Percentiles rank a stretch among this genome's conserved stretches.
These are phyloP conservation scores for Progne subis DNA, from an alignment of 2,113 vertebrate species.

Conservation along the genomic window DNA sequence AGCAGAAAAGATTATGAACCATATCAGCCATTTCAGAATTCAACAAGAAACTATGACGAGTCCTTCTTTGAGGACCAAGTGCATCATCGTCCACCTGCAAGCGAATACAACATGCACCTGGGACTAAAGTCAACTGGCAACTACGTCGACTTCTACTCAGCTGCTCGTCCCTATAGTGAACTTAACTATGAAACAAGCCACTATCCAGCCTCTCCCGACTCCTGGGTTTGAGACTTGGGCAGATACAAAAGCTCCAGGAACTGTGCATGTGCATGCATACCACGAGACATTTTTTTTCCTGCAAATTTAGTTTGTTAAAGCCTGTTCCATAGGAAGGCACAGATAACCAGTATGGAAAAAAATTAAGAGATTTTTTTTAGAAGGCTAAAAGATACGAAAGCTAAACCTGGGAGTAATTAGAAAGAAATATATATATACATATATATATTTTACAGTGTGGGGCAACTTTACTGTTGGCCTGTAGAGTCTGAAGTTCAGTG, in stretches of 20 bases:
- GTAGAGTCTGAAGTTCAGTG: constrained; percentile 62
- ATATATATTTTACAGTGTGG: constrained; percentile 56
- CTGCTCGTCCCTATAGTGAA: constrained; percentile 98
- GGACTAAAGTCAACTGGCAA: constrained; percentile 99
- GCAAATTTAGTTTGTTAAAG: constrained; percentile 86
- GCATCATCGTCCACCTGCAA: constrained; percentile 86
- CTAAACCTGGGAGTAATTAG: constrained; percentile 68
- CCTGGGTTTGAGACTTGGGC: constrained; percentile 89
- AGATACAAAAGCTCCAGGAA: constrained; percentile 71
- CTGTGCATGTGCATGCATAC: constrained; percentile 99
- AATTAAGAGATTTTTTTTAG: constrained; percentile 68
- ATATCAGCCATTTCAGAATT: constrained; percentile 94
- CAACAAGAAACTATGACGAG: constrained; percentile 92
- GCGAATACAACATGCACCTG: constrained; percentile 98
- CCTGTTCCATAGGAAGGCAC: constrained; percentile 84
- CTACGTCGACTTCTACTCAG: constrained; percentile 99
- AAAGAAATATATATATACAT: constrained; percentile 68
- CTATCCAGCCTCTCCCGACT: constrained; percentile 98
- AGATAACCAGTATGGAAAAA: constrained; percentile 74
- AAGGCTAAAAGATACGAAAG: constrained; percentile 63
- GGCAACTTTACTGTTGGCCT: constrained; percentile 64
- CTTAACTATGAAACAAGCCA: constrained; percentile 99
- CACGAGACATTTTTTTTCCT: constrained; percentile 84
- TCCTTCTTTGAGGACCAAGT: constrained; percentile 91
- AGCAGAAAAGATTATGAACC: constrained; percentile 93